Percentiles rank a stretch among this genome's conserved stretches.
Evolutionary conservation across 2,113 vertebrate species (phyloP).

Genomic region (Lipotes vexillifer): DNA sequence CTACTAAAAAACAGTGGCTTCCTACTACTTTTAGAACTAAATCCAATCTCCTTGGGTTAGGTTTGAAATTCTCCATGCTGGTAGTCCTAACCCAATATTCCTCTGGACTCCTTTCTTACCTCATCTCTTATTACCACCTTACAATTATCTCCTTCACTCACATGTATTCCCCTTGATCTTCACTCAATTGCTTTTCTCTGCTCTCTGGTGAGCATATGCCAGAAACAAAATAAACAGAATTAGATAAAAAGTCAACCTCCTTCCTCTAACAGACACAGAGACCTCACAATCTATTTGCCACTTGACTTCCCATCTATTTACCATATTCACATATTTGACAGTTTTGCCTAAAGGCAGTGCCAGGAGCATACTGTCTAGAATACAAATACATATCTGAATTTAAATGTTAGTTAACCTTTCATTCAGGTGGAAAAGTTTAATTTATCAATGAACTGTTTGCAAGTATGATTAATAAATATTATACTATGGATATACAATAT

Average conservation of each 20-base stretch:
- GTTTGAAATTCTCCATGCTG: neutral
- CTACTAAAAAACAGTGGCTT: neutral
- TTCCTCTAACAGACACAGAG: neutral
- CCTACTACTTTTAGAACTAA: neutral
- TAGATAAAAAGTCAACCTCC: neutral
- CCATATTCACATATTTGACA: neutral
- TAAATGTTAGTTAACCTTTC: slow-evolving; percentile 8
- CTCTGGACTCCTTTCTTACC: neutral
- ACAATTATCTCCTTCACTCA: neutral
- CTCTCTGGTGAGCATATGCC: neutral
- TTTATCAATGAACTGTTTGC: neutral
- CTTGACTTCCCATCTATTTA: neutral
- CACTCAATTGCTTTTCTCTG: neutral
- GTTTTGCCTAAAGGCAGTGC: neutral
- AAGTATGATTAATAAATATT: neutral
- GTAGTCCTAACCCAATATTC: neutral
- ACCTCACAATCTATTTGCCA: neutral
- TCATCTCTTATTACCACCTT: neutral
- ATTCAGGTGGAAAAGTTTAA: neutral
- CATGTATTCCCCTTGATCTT: neutral
- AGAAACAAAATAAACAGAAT: neutral
- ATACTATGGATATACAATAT: neutral
- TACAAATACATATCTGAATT: neutral
- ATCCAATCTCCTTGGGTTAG: neutral
- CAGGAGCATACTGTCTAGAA: neutral